A percentile compares a stretch with the other conserved stretches of the same genome.
Evolutionary conservation across 2,113 vertebrate species (phyloP).

Genomic region (Copsychus sechellarum): DNA sequence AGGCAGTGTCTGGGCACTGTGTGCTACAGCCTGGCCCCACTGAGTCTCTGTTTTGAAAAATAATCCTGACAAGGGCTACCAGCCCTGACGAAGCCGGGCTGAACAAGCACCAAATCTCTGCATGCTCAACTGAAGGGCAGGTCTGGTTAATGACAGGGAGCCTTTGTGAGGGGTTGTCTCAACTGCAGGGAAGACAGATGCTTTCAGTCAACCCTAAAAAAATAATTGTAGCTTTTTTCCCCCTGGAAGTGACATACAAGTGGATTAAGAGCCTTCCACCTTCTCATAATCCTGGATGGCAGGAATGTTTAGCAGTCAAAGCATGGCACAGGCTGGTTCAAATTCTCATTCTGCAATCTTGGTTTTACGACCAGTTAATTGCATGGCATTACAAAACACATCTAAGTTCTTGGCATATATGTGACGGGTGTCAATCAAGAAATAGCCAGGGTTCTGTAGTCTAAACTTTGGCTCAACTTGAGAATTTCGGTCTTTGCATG

Average conservation of each 20-base stretch:
- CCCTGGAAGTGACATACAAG: not conserved
- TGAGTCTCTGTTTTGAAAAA: slow-evolving; percentile 5
- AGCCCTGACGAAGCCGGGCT: not conserved
- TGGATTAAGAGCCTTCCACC: not conserved
- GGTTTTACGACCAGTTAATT: not conserved
- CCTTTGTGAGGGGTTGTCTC: not conserved
- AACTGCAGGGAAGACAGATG: not conserved
- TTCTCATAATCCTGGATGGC: not conserved
- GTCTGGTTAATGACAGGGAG: not conserved
- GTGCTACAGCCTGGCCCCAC: not conserved
- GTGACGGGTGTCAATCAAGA: not conserved
- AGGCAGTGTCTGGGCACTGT: not conserved
- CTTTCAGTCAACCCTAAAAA: slow-evolving; percentile 32
- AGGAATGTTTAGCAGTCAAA: not conserved
- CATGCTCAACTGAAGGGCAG: not conserved
- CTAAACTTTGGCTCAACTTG: not conserved
- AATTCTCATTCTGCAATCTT: not conserved
- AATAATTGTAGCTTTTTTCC: not conserved
- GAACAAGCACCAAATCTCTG: slow-evolving; percentile 8
- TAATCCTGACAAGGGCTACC: not conserved
- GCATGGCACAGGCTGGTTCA: not conserved
- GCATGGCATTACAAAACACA: not conserved
- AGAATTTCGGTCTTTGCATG: not conserved
- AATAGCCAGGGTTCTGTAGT: not conserved
- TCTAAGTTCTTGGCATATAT: not conserved